Percentiles rank a stretch among this genome's conserved stretches.
Evolutionary conservation across 1,140 invertebrate species (phyloP).

Genomic region (Ridgeia piscesae): DNA sequence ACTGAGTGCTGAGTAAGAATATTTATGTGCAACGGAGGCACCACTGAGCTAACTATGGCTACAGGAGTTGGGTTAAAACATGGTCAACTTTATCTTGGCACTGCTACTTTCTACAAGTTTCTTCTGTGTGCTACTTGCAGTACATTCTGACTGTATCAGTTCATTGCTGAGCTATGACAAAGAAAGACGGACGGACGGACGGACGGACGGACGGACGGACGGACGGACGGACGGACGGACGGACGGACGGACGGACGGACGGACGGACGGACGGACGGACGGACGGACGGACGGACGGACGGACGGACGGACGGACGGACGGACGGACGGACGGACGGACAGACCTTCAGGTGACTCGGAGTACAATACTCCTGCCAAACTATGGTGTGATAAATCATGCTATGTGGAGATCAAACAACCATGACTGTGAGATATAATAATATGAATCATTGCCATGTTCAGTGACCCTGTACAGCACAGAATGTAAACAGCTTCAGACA

Average conservation of each 20-base stretch:
- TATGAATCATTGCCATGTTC: background rate
- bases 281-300: too few relatives aligned
- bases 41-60: background rate
- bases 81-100: background rate
- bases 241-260: too few relatives aligned
- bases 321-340: too few relatives aligned
- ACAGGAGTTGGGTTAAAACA: background rate
- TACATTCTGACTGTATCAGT: too few relatives aligned
- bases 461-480: background rate
- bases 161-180: too few relatives aligned
- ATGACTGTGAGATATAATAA: background rate
- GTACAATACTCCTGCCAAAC: background rate
- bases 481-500: background rate
- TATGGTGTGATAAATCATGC: background rate
- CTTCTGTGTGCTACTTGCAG: background rate
- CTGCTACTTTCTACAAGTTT: background rate
- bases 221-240: too few relatives aligned
- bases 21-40: background rate
- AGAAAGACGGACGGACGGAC: too few relatives aligned
- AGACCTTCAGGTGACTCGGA: too few relatives aligned
- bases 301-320: too few relatives aligned
- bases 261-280: too few relatives aligned
- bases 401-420: background rate
- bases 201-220: too few relatives aligned
- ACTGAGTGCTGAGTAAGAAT: background rate